These are phyloP conservation scores for Steinernema hermaphroditum DNA, from an alignment of 2,888 invertebrate species.

Conservation along the genomic window DNA sequence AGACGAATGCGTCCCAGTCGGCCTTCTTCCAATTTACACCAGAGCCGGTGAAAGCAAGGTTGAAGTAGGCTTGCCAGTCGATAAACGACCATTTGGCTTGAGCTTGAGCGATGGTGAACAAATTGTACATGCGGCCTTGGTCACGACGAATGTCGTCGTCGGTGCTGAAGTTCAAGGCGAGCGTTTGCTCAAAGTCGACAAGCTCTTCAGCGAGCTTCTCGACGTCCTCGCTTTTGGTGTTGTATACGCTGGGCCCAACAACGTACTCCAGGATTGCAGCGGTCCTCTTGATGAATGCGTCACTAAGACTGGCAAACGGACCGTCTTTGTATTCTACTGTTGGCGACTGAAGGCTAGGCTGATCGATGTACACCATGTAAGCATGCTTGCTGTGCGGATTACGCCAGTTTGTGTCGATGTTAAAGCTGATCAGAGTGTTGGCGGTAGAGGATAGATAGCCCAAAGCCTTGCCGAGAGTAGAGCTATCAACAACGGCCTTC, in stretches of 20 bases:
- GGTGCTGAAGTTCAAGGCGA: constrained; percentile 41
- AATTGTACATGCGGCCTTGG: constrained; percentile 13
- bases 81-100: neutral
- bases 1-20: neutral
- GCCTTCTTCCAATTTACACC: neutral
- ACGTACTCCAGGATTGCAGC: neutral
- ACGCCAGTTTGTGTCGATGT: constrained; percentile 36
- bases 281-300: neutral
- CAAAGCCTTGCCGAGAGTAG: neutral
- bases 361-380: constrained; percentile 34
- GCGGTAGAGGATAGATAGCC: constrained; percentile 30
- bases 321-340: neutral
- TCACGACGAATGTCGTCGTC: constrained; percentile 27
- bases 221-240: neutral
- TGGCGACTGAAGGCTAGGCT: neutral
- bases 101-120: constrained; percentile 24
- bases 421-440: constrained; percentile 29
- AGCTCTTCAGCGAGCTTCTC: neutral
- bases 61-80: constrained; percentile 16
- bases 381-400: constrained; percentile 31
- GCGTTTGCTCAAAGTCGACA: constrained; percentile 43
- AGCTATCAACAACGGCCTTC: neutral
- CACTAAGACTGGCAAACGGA: neutral
- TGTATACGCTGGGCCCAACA: neutral
- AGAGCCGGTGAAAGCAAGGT: neutral